These are phyloP conservation scores for Montipora sp. DNA, from an alignment of 64 coral and sea anemone genomes.

Conservation along the genomic window DNA sequence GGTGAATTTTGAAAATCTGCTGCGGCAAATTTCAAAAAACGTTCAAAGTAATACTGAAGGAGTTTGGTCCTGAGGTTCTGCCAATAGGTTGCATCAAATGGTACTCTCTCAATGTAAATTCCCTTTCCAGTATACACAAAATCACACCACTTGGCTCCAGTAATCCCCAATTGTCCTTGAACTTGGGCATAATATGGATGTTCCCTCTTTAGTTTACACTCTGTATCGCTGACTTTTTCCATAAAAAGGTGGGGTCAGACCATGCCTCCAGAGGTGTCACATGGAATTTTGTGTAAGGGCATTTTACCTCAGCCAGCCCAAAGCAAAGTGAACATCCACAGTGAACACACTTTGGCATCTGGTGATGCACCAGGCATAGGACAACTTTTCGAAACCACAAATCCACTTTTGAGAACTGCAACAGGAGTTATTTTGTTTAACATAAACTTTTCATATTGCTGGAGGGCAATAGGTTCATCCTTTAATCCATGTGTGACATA, in stretches of 20 bases:
- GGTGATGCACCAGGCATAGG: slow-evolving; percentile 31
- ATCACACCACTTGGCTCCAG: slow-evolving; percentile 34
- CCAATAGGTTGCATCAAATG: slow-evolving; percentile 17
- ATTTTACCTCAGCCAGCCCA: slow-evolving; percentile 47
- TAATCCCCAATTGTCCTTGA: slow-evolving; percentile 23
- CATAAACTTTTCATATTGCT: slow-evolving; percentile 47
- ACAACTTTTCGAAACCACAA: slow-evolving; percentile 17
- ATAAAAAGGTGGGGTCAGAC: slow-evolving; percentile 50
- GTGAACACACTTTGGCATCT: slow-evolving; percentile 10
- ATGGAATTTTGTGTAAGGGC: slow-evolving; percentile 27
- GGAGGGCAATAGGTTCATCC: slow-evolving; percentile 38
- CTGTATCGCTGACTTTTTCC: slow-evolving; percentile 7
- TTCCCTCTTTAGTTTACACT: slow-evolving; percentile 19
- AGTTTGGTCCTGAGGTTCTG: background rate
- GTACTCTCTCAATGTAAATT: slow-evolving; percentile 6
- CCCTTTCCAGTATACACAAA: slow-evolving; percentile 12
- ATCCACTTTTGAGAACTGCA: slow-evolving; percentile 19
- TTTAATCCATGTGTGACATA: slow-evolving; percentile 16
- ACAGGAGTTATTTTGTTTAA: slow-evolving; percentile 19
- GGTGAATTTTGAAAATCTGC: background rate
- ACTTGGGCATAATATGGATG: slow-evolving; percentile 41
- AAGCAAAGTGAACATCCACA: slow-evolving; percentile 2
- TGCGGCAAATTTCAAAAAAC: background rate
- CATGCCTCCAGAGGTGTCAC: slow-evolving; percentile 38
- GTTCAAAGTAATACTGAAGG: background rate